Evolutionary conservation across 2,797 vertebrate genomes (phyloP).

Genomic region (Eupleurogrammus muticus): DNA sequence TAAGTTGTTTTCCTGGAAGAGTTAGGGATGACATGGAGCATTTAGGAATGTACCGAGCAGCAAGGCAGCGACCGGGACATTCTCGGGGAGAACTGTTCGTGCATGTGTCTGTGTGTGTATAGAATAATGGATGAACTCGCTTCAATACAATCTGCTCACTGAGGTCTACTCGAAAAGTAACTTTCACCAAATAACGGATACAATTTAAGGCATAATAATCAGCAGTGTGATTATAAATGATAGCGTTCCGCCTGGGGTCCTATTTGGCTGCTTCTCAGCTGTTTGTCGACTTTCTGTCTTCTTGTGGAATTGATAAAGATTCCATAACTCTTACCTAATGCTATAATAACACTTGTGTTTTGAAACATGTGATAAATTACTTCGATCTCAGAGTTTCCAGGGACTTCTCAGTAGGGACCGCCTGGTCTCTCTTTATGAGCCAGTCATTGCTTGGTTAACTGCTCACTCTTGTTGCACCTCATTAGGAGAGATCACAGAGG

Average conservation of each 20-base stretch:
- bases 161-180: neutral
- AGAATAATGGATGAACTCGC: conserved; percentile 18
- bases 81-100: conserved; percentile 55
- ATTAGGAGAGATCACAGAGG: conserved; percentile 6
- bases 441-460: conserved; percentile 34
- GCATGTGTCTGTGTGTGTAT: conserved; percentile 21
- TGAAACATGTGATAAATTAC: conserved; percentile 55
- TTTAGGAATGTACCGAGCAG: conserved; percentile 80
- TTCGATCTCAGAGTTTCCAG: conserved; percentile 43
- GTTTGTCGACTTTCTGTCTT: conserved; percentile 19
- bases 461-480: conserved; percentile 33
- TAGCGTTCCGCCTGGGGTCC: neutral
- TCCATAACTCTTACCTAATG: conserved; percentile 41
- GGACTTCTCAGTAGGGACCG: conserved; percentile 32
- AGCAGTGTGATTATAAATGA: neutral
- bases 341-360: conserved; percentile 39
- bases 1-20: conserved; percentile 84
- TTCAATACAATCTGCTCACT: conserved; percentile 20
- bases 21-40: conserved; percentile 83
- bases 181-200: neutral
- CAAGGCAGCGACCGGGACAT: conserved; percentile 63
- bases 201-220: neutral
- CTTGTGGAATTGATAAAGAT: conserved; percentile 37
- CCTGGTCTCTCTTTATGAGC: conserved; percentile 35
- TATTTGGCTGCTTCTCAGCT: conserved; percentile 22